Conservation (phyloP, 2,113 vertebrate species). For the Catharus bicknelli region DNA sequence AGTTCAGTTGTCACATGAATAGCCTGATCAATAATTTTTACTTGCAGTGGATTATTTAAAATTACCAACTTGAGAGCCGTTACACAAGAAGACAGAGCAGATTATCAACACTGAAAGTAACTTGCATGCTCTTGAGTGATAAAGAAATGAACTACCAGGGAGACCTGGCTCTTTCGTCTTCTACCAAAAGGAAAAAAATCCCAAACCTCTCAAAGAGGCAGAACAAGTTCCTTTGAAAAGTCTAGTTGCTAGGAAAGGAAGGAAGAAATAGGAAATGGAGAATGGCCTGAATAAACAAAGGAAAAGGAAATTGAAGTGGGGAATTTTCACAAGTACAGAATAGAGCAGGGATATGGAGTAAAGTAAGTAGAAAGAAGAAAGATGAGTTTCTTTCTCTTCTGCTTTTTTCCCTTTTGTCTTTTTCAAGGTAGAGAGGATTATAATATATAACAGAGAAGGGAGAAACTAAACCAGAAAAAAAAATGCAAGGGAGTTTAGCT, state of each 20-base stretch:
- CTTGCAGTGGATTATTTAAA: not conserved
- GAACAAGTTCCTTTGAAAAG: not conserved
- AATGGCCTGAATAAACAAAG: not conserved
- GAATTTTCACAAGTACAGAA: not conserved
- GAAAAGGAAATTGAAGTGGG: not conserved
- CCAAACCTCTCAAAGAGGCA: not conserved
- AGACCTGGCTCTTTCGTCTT: not conserved
- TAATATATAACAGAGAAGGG: not conserved
- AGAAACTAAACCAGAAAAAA: not conserved
- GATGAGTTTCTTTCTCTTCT: rapidly evolving
- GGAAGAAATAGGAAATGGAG: not conserved
- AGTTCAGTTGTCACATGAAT: not conserved
- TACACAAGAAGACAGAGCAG: not conserved
- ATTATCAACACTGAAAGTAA: not conserved
- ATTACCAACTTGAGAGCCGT: not conserved
- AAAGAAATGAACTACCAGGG: not conserved
- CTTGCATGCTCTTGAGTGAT: constrained; percentile 27
- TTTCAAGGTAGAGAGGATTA: not conserved
- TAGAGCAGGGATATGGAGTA: not conserved
- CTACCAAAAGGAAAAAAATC: not conserved
- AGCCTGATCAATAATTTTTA: not conserved
- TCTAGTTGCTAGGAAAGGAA: not conserved
- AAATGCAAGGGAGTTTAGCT: not conserved
- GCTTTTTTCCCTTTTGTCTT: not conserved
- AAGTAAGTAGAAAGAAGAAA: not conserved